Conservation (phyloP, 2,888 invertebrate species). For the Ormia ochracea region DNA sequence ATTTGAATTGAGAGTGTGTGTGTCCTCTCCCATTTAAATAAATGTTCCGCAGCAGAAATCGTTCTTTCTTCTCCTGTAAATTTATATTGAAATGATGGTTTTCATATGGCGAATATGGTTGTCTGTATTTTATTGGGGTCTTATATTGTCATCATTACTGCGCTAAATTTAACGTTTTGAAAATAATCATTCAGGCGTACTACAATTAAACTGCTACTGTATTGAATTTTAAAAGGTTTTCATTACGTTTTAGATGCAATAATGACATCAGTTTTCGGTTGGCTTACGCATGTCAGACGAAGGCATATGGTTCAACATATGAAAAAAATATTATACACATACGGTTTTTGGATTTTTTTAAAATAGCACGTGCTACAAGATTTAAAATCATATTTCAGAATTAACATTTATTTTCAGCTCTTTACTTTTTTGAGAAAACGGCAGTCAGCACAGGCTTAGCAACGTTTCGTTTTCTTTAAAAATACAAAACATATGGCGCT, state of each 20-base stretch:
- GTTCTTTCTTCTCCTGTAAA: not conserved
- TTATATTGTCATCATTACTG: slow-evolving; percentile 51
- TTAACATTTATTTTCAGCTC: not conserved
- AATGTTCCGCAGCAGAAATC: slow-evolving; percentile 50
- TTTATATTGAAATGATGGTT: slow-evolving; percentile 5
- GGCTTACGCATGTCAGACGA: slow-evolving; percentile 69
- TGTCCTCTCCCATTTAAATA: slow-evolving; percentile 51
- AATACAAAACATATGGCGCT: not conserved
- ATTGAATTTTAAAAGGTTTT: slow-evolving; percentile 56
- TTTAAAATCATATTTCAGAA: slow-evolving; percentile 12
- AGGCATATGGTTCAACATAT: slow-evolving; percentile 61
- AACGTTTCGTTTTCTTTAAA: not conserved
- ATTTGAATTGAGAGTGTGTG: slow-evolving; percentile 47
- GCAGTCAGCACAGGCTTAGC: not conserved
- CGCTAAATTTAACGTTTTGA: slow-evolving; percentile 53
- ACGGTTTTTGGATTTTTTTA: not conserved
- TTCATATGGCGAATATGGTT: slow-evolving; percentile 33
- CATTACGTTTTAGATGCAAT: slow-evolving; percentile 46
- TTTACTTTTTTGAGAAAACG: not conserved
- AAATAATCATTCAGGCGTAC: slow-evolving; percentile 58
- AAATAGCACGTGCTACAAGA: slow-evolving; percentile 56
- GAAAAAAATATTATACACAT: slow-evolving; percentile 2
- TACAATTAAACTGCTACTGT: slow-evolving; percentile 62
- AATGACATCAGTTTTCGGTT: slow-evolving; percentile 68
- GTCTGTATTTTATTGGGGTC: not conserved